Conservation (phyloP, 1,140 invertebrate genomes). For the Atta colombica region DNA sequence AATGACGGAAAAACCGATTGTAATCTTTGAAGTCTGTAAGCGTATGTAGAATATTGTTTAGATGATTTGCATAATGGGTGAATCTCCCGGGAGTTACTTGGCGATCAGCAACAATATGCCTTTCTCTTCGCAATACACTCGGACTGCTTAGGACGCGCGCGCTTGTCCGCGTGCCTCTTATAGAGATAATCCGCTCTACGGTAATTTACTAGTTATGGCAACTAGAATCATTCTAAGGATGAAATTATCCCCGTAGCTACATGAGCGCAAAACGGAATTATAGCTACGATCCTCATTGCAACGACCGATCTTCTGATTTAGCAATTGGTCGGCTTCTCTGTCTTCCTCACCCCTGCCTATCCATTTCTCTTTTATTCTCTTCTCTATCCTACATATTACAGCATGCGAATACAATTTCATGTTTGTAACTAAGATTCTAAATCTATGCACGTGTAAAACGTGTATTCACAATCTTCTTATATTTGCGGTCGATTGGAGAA, state of each 20-base stretch:
- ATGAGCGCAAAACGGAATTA: conserved; percentile 44
- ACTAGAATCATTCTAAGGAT: conserved; percentile 63
- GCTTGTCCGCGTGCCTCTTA: conserved; percentile 32
- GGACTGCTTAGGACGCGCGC: conserved; percentile 34
- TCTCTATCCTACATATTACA: conserved; percentile 19
- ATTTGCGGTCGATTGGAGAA: conserved; percentile 36
- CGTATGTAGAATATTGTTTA: conserved; percentile 40
- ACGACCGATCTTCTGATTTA: conserved; percentile 21
- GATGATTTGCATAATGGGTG: conserved; percentile 55
- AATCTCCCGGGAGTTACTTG: conserved; percentile 55
- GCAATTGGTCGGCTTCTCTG: conserved; percentile 33
- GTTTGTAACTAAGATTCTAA: conserved; percentile 5
- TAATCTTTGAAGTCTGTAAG: conserved; percentile 36
- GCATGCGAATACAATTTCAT: conserved; percentile 43
- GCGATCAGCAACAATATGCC: conserved; percentile 57
- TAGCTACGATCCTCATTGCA: conserved; percentile 17
- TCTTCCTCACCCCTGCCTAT: conserved; percentile 8
- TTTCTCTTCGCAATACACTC: conserved; percentile 57
- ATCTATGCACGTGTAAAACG: conserved; percentile 25
- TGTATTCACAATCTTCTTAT: conserved; percentile 4
- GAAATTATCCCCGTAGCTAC: conserved; percentile 50
- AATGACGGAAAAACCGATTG: conserved; percentile 54
- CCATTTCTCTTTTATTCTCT: conserved; percentile 14
- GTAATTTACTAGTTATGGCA: conserved; percentile 55
- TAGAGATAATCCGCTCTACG: conserved; percentile 51